These are phyloP conservation scores for Perca fluviatilis DNA, from an alignment of 2,113 vertebrate species.

Conservation along the genomic window DNA sequence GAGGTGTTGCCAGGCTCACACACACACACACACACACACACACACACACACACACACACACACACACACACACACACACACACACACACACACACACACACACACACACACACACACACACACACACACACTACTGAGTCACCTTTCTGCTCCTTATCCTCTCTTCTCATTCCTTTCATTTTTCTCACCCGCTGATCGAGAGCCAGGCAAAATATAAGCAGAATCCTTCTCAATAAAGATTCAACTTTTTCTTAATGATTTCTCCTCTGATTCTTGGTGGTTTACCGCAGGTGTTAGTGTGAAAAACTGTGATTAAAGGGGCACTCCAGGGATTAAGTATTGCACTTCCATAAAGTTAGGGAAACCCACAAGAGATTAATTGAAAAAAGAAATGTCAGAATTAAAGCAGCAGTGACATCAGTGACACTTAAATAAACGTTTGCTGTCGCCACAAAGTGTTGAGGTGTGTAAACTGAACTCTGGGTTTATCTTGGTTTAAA, in stretches of 20 bases:
- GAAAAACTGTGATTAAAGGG: neutral
- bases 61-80: conserved; percentile 27
- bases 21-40: conserved; percentile 24
- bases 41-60: conserved; percentile 27
- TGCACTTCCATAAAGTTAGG: neutral
- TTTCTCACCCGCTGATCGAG: conserved; percentile 25
- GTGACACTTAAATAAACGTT: conserved; percentile 43
- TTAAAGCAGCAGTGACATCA: conserved; percentile 33
- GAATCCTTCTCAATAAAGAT: conserved; percentile 28
- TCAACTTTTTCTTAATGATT: conserved; percentile 6
- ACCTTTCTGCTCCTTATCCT: conserved; percentile 48
- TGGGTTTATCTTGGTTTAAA: conserved; percentile 80
- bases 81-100: conserved; percentile 26
- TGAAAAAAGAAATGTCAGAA: neutral
- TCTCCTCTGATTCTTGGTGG: neutral
- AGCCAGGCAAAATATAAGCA: neutral
- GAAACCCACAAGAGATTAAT: neutral
- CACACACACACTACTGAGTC: conserved; percentile 45
- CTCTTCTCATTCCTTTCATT: conserved; percentile 39
- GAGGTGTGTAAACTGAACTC: conserved; percentile 79
- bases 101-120: conserved; percentile 27
- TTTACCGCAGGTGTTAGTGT: neutral
- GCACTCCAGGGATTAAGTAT: neutral
- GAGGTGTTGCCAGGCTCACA: conserved; percentile 55
- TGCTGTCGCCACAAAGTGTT: conserved; percentile 58